Percentiles rank a stretch among this genome's conserved stretches.
Conservation (phyloP, 2,888 invertebrate species). For the Kuschelorhynchus macadamiae region DNA sequence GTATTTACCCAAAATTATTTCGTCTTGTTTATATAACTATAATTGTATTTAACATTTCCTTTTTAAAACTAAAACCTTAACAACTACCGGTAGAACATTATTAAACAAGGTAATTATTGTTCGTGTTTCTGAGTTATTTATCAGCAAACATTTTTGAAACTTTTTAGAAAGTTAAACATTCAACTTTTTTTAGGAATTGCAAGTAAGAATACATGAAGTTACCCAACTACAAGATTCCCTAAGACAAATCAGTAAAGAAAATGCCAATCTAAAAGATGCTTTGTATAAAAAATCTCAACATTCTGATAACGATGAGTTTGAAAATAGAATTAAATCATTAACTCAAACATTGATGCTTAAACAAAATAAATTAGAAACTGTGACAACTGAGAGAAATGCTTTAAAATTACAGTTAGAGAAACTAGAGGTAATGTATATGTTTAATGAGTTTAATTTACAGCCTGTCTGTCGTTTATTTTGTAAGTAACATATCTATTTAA, state of each 20-base stretch:
- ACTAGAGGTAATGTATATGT: slow-evolving; percentile 72
- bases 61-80: too few species aligned
- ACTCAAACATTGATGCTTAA: slow-evolving; percentile 89
- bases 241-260: slow-evolving; percentile 65
- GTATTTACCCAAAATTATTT: too few species aligned
- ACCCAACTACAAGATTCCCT: slow-evolving; percentile 66
- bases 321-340: slow-evolving; percentile 72
- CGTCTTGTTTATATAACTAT: too few species aligned
- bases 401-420: slow-evolving; percentile 87
- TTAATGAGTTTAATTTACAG: neutral
- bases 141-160: too few species aligned
- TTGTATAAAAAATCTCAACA: slow-evolving; percentile 63
- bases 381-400: slow-evolving; percentile 89
- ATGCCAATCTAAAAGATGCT: slow-evolving; percentile 65
- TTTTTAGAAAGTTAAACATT: too few species aligned
- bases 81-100: too few species aligned
- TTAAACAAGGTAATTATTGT: too few species aligned
- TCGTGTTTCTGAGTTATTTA: too few species aligned
- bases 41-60: too few species aligned
- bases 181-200: slow-evolving; percentile 62
- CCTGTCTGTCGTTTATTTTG: neutral
- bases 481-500: too few species aligned
- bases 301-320: slow-evolving; percentile 71
- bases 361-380: slow-evolving; percentile 86
- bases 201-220: slow-evolving; percentile 69